Conservation (phyloP, 2,888 invertebrate genomes). For the Dryadula phaetusa region DNA sequence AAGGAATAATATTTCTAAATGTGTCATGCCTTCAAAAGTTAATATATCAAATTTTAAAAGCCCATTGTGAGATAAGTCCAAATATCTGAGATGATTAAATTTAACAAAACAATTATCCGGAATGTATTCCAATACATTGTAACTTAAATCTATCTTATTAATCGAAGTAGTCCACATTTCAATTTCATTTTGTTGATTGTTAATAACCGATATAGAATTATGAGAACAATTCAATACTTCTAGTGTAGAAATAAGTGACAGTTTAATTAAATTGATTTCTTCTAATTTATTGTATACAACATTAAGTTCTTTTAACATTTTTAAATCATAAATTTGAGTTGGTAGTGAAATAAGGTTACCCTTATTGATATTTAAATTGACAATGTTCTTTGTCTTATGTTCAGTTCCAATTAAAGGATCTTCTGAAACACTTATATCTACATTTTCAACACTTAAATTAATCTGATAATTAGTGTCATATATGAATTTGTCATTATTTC, state of each 20-base stretch:
- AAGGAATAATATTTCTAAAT: conserved; percentile 32
- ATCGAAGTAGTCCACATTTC: conserved; percentile 1
- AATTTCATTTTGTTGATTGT: background rate
- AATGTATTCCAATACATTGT: conserved; percentile 31
- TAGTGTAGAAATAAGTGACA: conserved; percentile 15
- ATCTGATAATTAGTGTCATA: conserved; percentile 19
- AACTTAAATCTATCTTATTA: conserved; percentile 36
- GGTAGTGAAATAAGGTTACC: conserved; percentile 34
- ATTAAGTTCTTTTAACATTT: conserved; percentile 21
- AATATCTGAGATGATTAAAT: conserved; percentile 30
- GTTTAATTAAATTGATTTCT: conserved; percentile 22
- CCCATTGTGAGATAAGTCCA: conserved; percentile 38
- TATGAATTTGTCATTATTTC: background rate
- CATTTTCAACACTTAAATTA: conserved; percentile 20
- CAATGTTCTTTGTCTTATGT: conserved; percentile 16
- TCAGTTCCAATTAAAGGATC: conserved; percentile 18
- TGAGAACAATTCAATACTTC: conserved; percentile 33
- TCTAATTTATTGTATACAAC: conserved; percentile 32
- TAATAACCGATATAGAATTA: conserved; percentile 34
- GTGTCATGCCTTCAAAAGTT: conserved; percentile 38
- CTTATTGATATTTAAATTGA: conserved; percentile 16
- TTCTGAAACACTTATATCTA: conserved; percentile 24
- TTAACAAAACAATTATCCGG: conserved; percentile 35
- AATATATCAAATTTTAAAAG: conserved; percentile 34
- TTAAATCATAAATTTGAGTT: conserved; percentile 23